phyloP scores from a whole-genome alignment of 2,888 invertebrate genomes.

The Drosophila mimetica region DNA sequence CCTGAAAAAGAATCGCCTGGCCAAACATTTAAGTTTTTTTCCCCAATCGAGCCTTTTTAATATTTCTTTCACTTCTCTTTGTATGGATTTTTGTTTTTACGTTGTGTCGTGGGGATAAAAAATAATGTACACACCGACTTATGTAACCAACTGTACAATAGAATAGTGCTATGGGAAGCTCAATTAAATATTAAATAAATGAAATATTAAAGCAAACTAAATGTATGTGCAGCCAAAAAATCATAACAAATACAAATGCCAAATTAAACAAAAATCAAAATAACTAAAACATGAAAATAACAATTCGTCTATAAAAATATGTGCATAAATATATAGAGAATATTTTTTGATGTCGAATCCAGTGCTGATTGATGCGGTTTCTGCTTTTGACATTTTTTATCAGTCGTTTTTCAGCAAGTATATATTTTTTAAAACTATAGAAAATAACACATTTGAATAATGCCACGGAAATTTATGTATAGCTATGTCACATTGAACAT shows the following conservation, averaged over 20 bases:
- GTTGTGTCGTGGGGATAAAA: conserved; percentile 18
- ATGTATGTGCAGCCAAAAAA: conserved; percentile 48
- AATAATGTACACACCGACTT: conserved; percentile 49
- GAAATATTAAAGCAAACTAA: conserved; percentile 72
- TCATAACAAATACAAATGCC: conserved; percentile 49
- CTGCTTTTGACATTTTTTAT: conserved; percentile 71
- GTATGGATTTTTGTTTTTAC: conserved; percentile 11
- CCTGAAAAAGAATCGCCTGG: conserved; percentile 34
- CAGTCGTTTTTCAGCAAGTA: conserved; percentile 57
- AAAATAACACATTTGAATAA: conserved; percentile 45
- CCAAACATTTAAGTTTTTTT: conserved; percentile 40
- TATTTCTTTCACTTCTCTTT: conserved; percentile 25
- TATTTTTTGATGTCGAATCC: conserved; percentile 10
- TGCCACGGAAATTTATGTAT: conserved; percentile 8
- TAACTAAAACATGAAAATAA: conserved; percentile 26
- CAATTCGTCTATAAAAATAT: conserved; percentile 33
- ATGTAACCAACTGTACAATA: conserved; percentile 55
- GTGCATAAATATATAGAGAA: conserved; percentile 53
- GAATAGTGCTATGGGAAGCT: conserved; percentile 23
- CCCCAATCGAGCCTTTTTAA: conserved; percentile 38
- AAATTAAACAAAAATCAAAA: conserved; percentile 51
- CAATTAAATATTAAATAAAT: conserved; percentile 71
- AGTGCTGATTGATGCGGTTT: conserved; percentile 66
- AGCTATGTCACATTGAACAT: not conserved
- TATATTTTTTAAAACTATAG: conserved; percentile 59